These are phyloP conservation scores for Nebria salina DNA, from an alignment of 2,888 invertebrate species.

Conservation along the genomic window DNA sequence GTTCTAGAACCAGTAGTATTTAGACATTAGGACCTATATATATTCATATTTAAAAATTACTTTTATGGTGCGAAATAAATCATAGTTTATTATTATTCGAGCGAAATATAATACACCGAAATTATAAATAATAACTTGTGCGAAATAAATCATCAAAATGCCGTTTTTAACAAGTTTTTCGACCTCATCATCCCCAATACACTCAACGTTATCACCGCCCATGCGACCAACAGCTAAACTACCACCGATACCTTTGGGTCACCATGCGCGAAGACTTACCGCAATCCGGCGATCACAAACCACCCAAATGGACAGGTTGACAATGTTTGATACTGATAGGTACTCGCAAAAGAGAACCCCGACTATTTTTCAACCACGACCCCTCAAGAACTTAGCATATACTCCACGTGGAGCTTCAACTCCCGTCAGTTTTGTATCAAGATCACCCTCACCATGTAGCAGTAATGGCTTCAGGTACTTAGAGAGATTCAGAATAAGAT, in stretches of 20 bases:
- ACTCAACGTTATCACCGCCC: slow-evolving; percentile 47
- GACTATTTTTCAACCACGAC: slow-evolving; percentile 58
- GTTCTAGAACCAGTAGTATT: neutral
- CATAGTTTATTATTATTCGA: neutral
- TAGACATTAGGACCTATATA: neutral
- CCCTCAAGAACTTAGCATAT: slow-evolving; percentile 58
- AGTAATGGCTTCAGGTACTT: slow-evolving; percentile 15
- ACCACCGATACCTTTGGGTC: slow-evolving; percentile 47
- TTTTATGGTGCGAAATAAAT: neutral
- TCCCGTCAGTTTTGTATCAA: slow-evolving; percentile 21
- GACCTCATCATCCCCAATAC: slow-evolving; percentile 46
- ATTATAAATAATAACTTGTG: too few relatives aligned
- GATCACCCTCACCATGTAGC: slow-evolving; percentile 27
- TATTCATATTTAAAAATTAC: neutral
- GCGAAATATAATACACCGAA: neutral
- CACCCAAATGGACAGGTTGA: slow-evolving; percentile 52
- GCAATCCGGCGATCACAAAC: slow-evolving; percentile 51
- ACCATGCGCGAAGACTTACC: slow-evolving; percentile 48
- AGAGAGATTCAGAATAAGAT: neutral
- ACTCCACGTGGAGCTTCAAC: slow-evolving; percentile 21
- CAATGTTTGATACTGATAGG: slow-evolving; percentile 56
- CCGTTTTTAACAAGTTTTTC: slow-evolving; percentile 34
- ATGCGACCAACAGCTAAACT: slow-evolving; percentile 44
- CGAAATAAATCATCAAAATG: slow-evolving; percentile 22
- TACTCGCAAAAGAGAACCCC: slow-evolving; percentile 58